These are phyloP conservation scores for Spodoptera frugiperda DNA, from an alignment of 1,140 invertebrate genomes.

Conservation along the genomic window DNA sequence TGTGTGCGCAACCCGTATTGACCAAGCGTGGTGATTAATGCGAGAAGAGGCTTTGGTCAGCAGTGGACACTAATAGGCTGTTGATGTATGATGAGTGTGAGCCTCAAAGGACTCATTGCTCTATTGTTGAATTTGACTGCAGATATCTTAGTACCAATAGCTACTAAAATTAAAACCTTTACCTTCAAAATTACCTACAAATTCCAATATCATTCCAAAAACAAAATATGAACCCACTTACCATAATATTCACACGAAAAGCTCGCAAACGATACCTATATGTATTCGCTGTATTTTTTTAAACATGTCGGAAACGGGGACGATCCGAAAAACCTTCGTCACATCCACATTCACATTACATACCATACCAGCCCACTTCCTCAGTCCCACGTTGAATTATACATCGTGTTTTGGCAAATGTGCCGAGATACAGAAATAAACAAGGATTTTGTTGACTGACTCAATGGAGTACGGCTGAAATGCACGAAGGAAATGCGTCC, in stretches of 20 bases:
- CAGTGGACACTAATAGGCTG: too few species aligned
- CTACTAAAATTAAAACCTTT: too few species aligned
- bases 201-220: background rate
- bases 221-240: too few species aligned
- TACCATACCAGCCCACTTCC: constrained; percentile 5
- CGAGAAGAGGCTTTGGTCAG: too few species aligned
- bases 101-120: too few species aligned
- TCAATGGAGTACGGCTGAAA: background rate
- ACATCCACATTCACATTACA: too few species aligned
- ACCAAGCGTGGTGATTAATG: too few species aligned
- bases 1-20: too few species aligned
- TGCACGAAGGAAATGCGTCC: background rate
- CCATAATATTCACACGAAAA: background rate
- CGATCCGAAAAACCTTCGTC: constrained; percentile 26
- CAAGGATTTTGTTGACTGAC: background rate
- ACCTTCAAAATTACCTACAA: too few species aligned
- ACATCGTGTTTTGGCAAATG: constrained; percentile 38
- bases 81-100: too few species aligned
- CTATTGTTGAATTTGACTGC: too few species aligned
- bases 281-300: constrained; percentile 24
- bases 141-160: too few species aligned
- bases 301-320: constrained; percentile 5
- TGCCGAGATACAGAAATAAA: constrained; percentile 9
- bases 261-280: background rate
- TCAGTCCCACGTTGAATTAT: constrained; percentile 32